phyloP scores from a whole-genome alignment of 2,113 vertebrate species.

The rabbit (Oryctolagus cuniculus) region mOryCun1.1 NC_091448.1:24987001-24987500 shows the following conservation, averaged over 20 bases:
- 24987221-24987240: not conserved
- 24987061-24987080: too few relatives aligned
- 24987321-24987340: not conserved
- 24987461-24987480: too few relatives aligned
- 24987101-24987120: too few relatives aligned
- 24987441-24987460: too few relatives aligned
- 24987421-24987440: too few relatives aligned
- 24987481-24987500: too few relatives aligned
- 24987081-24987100: too few relatives aligned
- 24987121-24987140: too few relatives aligned
- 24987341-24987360: not conserved
- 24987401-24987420: not conserved
- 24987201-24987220: not conserved
- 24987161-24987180: not conserved
- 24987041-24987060: too few relatives aligned
- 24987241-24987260: not conserved
- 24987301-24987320: not conserved
- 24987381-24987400: slow-evolving; percentile 10
- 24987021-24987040: too few relatives aligned
- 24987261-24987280: not conserved
- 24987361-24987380: not conserved
- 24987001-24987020: too few relatives aligned
- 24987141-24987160: too few relatives aligned
- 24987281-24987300: not conserved
- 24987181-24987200: not conserved